Evolutionary conservation across 2,888 invertebrate genomes (phyloP), one percentile per base, ranked within the genome.

Genomic region (Hesperia comma): DNA sequence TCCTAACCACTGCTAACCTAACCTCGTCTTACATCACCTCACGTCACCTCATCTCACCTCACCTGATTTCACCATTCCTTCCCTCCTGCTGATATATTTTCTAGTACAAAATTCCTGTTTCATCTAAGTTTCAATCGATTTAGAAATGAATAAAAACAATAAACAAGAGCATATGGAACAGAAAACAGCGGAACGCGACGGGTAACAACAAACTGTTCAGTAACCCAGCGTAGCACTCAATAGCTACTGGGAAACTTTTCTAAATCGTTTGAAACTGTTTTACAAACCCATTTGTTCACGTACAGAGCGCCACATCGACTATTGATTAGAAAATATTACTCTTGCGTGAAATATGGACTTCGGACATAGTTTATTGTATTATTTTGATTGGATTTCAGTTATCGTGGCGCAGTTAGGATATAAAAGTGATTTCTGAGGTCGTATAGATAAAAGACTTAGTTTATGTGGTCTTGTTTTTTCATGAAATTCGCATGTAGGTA

Each of bases 211-310:
- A 57, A 57, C 41, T 41, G n/a, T 57, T 57, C 41, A 21, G 21
- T 21, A 40, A 40, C 41, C 41, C 41, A 49, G 49, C n/a, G 41
- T 26, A 55, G 32, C 33, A 55, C 26, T 57, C 40, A 26, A 57
- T 41, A 57, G 57, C 57, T 21, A 57, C 41, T 41, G 26, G 40
- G 41, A 41, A 57, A 57, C 57, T 57, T 41, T 57, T 57, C 57
- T 17, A 21, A 57, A 57, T 57, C 41, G 21, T 14, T 41, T 26
- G 17, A 26, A 57, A 57, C 57, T 41, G 41, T 57, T 57, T 57
- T 57, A 41, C 41, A 41, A 57, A 41, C 41, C n/a, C 41, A 41
- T 57, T 41, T 57, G 41, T 57, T 57, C 57, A n/a, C 40, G 57
- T 14, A 41, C 17, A 57, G 15, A 55, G 15, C 57, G 6, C 56